Evolutionary conservation across 53 echinoderm and acorn worm genomes (phyloP), one percentile per base, ranked within the genome.

Genomic region (Henricia sp.): DNA sequence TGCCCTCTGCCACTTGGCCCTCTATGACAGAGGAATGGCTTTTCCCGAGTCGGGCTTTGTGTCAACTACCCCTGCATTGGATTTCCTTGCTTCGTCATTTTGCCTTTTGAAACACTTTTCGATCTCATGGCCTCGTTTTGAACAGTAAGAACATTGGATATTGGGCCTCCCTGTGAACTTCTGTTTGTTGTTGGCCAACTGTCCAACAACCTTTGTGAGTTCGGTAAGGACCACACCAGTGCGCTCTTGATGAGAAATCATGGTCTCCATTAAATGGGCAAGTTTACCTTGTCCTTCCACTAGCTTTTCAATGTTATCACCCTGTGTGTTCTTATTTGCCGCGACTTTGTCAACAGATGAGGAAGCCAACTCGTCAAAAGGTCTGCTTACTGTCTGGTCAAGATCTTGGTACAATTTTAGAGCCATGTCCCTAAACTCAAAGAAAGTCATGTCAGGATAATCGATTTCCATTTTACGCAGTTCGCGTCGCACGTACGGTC

Each of bases 1-100:
- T n/a, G n/a, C n/a, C 73, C 73, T 72, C 73, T 39, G 54, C 36
- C 73, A 34, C 53, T 53, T 33, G 20, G 73, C 73, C 73, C 73
- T 37, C 54, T 72, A 72, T 52, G 55, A 35, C 73, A 72, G 73
- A 72, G 73, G 73, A 6, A 19, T 2, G 2, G 28, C 54, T 33
- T 72, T 53, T 72, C 73, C 73, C 73, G 73, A 72, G 23, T 72
- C 10, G 21, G 36, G 19, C 25, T 52, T 30, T 50, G 0, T n/a
- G 72, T n/a, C 16, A 3, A n/a, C 34, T 14, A 42, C 48, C 20
- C 34, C 6, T 21, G 10, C 26, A 53, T 20, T 72, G 19, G 1
- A 21, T 17, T 36, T n/a, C 20, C 39, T 68, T 19, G 21, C 38
- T 37, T 20, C 53, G 23, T 72, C 54, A 1, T 54, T 72, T n/a